phyloP scores from a whole-genome alignment of 2,113 vertebrate species.

The Pangasianodon gigas region DNA sequence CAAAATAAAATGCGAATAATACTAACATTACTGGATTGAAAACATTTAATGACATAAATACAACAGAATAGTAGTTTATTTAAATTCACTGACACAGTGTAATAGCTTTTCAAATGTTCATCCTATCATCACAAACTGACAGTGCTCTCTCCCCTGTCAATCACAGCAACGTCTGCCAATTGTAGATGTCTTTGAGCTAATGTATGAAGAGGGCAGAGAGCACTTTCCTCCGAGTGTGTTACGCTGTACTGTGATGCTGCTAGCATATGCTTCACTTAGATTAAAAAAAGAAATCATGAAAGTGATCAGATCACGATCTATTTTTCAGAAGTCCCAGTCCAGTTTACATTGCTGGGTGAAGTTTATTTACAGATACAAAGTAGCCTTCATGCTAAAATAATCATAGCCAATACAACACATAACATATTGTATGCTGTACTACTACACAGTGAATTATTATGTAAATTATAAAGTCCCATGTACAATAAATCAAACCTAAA shows the following conservation, averaged over 20 bases:
- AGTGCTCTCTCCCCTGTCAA: background rate
- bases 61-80: background rate
- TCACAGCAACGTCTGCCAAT: background rate
- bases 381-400: slow-evolving; percentile 5
- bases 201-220: background rate
- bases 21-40: background rate
- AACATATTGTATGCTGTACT: background rate
- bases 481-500: background rate
- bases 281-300: background rate
- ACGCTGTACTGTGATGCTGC: background rate
- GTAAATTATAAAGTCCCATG: background rate
- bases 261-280: background rate
- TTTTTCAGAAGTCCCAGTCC: slow-evolving; percentile 28
- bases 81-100: background rate
- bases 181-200: background rate
- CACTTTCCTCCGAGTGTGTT: background rate
- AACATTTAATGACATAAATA: background rate
- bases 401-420: background rate
- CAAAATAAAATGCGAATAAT: background rate
- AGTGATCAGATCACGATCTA: slow-evolving; percentile 2
- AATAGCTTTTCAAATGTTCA: background rate
- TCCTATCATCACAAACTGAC: background rate
- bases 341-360: slow-evolving; percentile 7
- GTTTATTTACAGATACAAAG: slow-evolving; percentile 9
- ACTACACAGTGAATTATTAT: background rate